Conservation (phyloP, 2,113 vertebrate species). For the Gorsachius goisagi region DNA sequence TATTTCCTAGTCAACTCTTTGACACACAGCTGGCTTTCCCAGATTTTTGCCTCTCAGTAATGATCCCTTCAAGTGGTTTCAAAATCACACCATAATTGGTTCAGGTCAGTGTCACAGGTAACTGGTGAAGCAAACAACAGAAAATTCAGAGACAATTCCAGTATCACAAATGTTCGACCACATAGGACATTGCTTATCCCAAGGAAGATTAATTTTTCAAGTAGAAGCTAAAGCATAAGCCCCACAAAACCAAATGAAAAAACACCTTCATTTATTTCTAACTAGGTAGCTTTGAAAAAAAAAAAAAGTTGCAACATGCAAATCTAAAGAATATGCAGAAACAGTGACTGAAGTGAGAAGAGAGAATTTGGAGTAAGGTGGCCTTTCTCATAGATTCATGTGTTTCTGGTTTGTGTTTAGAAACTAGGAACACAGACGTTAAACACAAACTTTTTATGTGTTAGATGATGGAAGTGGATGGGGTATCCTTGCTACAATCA, state of each 20-base stretch:
- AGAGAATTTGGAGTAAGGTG: neutral
- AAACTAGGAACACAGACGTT: neutral
- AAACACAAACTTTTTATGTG: neutral
- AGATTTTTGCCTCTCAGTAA: neutral
- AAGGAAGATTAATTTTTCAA: slow-evolving; percentile 15
- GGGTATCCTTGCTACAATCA: neutral
- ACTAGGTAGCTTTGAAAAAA: neutral
- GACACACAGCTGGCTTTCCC: neutral
- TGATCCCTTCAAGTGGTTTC: slow-evolving; percentile 30
- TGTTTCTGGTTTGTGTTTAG: neutral
- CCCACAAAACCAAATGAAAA: neutral
- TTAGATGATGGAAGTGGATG: neutral
- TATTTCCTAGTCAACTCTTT: neutral
- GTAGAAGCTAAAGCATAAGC: neutral
- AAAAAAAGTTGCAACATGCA: neutral
- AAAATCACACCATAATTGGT: neutral
- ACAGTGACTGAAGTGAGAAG: neutral
- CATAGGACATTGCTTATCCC: neutral
- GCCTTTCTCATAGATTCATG: neutral
- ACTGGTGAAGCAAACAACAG: neutral
- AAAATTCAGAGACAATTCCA: neutral
- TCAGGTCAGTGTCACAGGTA: slow-evolving; percentile 24
- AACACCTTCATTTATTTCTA: neutral
- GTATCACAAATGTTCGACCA: neutral
- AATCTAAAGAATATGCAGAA: neutral